These are phyloP conservation scores for Phengaris arion DNA, from an alignment of 2,888 invertebrate genomes.

Conservation along the genomic window DNA sequence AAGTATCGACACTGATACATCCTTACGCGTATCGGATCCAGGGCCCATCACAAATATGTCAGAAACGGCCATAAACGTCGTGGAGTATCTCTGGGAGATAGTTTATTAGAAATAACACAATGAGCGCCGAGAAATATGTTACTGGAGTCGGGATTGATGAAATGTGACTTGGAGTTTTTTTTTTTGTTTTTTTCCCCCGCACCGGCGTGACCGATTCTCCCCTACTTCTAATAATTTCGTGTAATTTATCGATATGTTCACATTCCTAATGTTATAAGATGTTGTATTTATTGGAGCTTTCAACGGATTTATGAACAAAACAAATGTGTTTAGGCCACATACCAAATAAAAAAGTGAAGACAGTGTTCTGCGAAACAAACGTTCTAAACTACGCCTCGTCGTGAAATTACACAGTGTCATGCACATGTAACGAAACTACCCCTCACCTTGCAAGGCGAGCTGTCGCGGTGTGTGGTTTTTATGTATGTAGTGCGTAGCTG, in stretches of 20 bases:
- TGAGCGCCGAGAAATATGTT: conserved; percentile 39
- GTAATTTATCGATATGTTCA: conserved; percentile 23
- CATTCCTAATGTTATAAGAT: conserved; percentile 26
- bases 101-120: conserved; percentile 61
- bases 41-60: conserved; percentile 77
- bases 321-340: neutral
- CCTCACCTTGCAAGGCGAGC: no score
- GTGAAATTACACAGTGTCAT: no score
- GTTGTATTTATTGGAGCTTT: neutral
- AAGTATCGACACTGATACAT: conserved; percentile 1
- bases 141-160: conserved; percentile 48
- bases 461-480: no score
- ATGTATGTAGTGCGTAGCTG: no score
- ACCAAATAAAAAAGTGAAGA: no score
- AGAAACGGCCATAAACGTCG: conserved; percentile 67
- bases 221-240: conserved; percentile 24
- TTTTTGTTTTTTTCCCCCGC: conserved; percentile 20
- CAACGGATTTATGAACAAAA: conserved; percentile 10
- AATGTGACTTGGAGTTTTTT: conserved; percentile 35
- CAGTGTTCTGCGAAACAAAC: no score
- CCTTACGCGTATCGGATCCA: conserved; percentile 52
- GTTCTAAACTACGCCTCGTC: no score
- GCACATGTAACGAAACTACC: no score
- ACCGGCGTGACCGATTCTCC: conserved; percentile 34
- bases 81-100: conserved; percentile 60